Evolutionary conservation across 2,797 vertebrate genomes (phyloP).

Genomic region (Xenops minutus): DNA sequence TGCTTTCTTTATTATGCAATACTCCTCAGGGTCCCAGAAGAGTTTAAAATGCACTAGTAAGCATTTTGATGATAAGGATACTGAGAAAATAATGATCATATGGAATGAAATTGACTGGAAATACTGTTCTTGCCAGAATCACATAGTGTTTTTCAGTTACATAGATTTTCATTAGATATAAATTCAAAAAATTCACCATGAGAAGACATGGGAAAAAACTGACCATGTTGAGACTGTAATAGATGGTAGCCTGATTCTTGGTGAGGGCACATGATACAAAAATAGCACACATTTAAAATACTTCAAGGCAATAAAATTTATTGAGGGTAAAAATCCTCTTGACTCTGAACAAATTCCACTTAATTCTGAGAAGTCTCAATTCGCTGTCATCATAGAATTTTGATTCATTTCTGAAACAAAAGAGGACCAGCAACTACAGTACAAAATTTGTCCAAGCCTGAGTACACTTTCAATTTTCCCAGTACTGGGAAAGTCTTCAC

Average conservation of each 20-base stretch:
- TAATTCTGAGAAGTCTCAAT: neutral
- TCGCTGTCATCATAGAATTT: neutral
- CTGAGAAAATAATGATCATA: neutral
- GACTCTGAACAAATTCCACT: neutral
- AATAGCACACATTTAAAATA: neutral
- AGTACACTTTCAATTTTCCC: neutral
- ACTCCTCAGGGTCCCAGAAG: neutral
- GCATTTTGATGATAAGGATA: neutral
- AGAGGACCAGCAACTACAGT: neutral
- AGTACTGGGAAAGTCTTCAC: neutral
- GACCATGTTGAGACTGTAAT: neutral
- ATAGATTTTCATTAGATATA: neutral
- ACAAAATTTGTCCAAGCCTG: neutral
- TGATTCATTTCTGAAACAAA: neutral
- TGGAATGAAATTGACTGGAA: conserved; percentile 1
- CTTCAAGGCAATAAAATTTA: neutral
- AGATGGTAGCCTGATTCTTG: neutral
- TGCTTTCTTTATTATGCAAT: conserved; percentile 37
- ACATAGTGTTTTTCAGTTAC: neutral
- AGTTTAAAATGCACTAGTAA: conserved; percentile 1
- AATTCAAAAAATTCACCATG: neutral
- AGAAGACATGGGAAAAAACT: neutral
- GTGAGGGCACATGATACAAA: neutral
- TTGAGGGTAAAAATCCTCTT: neutral
- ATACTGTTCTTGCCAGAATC: neutral